These are phyloP conservation scores for Hypena proboscidalis DNA, from an alignment of 2,888 invertebrate genomes.

Conservation along the genomic window DNA sequence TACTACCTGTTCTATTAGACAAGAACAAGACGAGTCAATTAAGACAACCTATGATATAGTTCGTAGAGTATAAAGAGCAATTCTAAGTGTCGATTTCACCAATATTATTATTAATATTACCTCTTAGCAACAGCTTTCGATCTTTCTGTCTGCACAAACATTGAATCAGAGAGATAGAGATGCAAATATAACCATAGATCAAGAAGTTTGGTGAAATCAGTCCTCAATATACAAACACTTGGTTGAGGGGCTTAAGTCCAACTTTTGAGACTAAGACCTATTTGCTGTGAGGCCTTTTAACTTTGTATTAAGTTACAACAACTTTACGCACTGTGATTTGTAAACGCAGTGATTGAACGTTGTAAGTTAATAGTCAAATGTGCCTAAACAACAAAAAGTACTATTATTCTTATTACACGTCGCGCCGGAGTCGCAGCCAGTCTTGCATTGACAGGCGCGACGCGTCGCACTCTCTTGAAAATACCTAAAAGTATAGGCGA, in stretches of 20 bases:
- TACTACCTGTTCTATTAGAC: neutral
- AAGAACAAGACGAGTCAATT: conserved; percentile 1
- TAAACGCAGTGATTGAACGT: neutral
- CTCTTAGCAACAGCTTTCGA: no score
- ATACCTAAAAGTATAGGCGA: no score
- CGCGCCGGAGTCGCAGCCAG: no score
- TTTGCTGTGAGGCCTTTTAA: conserved; percentile 34
- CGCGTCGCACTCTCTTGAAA: no score
- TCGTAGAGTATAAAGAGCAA: conserved; percentile 12
- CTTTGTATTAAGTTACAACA: conserved; percentile 10
- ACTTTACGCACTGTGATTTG: conserved; percentile 5
- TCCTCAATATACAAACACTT: conserved; percentile 10
- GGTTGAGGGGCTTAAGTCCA: conserved; percentile 16
- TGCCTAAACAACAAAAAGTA: neutral
- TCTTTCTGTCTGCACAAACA: no score
- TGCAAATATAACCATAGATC: no score
- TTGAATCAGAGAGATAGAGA: no score
- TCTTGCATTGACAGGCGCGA: no score
- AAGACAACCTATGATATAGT: conserved; percentile 11
- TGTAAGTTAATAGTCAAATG: neutral
- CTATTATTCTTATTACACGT: no score
- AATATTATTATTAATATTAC: no score
- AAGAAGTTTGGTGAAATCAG: no score
- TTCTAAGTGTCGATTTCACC: no score
- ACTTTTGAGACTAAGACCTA: conserved; percentile 39